phyloP scores from a whole-genome alignment of 2,888 invertebrate species.

The Pheosia tremula region DNA sequence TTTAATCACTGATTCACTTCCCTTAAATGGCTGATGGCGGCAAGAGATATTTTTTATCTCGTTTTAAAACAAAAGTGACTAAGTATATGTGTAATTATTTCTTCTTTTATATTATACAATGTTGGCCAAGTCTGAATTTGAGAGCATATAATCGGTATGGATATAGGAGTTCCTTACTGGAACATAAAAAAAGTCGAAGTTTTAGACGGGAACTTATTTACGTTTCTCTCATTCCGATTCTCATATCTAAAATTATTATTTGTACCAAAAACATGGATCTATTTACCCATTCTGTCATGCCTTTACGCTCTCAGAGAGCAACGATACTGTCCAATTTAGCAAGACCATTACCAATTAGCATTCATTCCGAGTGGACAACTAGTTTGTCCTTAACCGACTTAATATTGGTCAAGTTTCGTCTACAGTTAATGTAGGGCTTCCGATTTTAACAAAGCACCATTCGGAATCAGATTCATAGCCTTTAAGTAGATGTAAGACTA shows the following conservation, averaged over 20 bases:
- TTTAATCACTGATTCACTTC: background rate
- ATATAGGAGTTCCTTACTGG: too few relatives aligned
- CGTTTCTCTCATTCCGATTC: too few relatives aligned
- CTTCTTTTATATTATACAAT: too few relatives aligned
- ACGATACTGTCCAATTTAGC: slow-evolving; percentile 46
- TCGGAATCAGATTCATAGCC: too few relatives aligned
- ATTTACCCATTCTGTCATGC: background rate
- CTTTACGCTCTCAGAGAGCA: slow-evolving; percentile 1
- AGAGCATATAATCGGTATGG: too few relatives aligned
- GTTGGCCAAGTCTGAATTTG: too few relatives aligned
- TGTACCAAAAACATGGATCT: background rate
- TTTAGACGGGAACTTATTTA: too few relatives aligned
- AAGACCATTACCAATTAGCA: slow-evolving; percentile 48
- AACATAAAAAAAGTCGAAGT: too few relatives aligned
- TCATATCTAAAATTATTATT: background rate
- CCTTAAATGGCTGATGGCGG: background rate
- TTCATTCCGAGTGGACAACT: slow-evolving; percentile 39
- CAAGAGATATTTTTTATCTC: too few relatives aligned
- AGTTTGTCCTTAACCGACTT: slow-evolving; percentile 47
- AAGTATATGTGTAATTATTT: too few relatives aligned
- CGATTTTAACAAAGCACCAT: background rate
- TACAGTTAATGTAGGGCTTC: background rate
- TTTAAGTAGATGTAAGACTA: too few relatives aligned
- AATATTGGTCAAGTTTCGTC: slow-evolving; percentile 20
- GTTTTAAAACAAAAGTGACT: too few relatives aligned